Base-by-base conservation (phyloP, 1,140 invertebrate genomes). In the Rhizoglyphus robini region DNA sequence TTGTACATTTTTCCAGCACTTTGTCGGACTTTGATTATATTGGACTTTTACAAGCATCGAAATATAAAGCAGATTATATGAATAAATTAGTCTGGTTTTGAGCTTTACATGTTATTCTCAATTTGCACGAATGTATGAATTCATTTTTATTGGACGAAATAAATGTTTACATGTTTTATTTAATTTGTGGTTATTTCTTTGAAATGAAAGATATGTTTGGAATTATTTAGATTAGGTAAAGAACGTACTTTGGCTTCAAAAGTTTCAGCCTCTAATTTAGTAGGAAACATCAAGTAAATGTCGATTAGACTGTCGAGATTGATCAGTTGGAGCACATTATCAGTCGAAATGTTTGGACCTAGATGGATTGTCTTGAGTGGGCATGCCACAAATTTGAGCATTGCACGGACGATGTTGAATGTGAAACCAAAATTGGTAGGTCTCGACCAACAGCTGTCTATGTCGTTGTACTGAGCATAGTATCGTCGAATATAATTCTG, bases 21-120 rank as follows among this genome's bases (percentile, higher is more conserved):
- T 18, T 65, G 13, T 31, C 29, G 1, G 64, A 65, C 27, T 65
- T 65, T 65, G 64, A 65, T 18, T 65, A 27, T 25, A 60, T 65
- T 63, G 64, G 64, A 5, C 23, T 65, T 2, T 2, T 65, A 23
- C 58, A 65, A 41, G 11, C 46, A 13, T 13, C 46, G 11, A 51
- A 62, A 20, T 47, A 27, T 18, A 65, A 65, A 47, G 15, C 29
- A 3, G 64, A 66, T 11, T 32, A 31, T 41, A 25, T 65, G 25
- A 65, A 25, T 18, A 31, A 41, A 11, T 20, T 65, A n/a, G 57
- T 60, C 20, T 66, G 59, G 59, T 64, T 64, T 11, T 64, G 20
- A 8, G n/a, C 20, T 27, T 61, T 15, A 13, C 15, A 32, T 31
- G 2, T 2, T 25, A 27, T 51, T 20, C 25, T 4, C 25, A 30